Evolutionary conservation across 2,888 invertebrate species (phyloP).

Genomic region (Eumacrocentrus americanus): DNA sequence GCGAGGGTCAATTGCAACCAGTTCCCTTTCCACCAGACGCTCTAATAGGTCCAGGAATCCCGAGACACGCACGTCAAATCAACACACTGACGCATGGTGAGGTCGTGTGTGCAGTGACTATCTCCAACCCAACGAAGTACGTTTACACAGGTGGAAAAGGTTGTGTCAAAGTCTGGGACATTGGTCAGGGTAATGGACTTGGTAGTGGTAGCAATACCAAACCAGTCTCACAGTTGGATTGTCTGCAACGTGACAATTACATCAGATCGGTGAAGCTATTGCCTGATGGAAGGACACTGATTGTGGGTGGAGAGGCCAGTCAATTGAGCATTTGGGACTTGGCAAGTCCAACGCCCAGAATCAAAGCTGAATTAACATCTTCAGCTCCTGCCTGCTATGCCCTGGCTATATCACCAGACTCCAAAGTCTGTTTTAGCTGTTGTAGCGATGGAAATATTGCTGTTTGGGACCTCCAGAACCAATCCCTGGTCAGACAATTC

Average conservation of each 20-base stretch:
- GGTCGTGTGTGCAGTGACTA: constrained; percentile 96
- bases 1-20: constrained; percentile 85
- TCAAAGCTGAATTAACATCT: constrained; percentile 88
- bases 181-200: constrained; percentile 44
- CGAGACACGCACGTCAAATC: constrained; percentile 87
- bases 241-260: constrained; percentile 95
- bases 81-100: constrained; percentile 94
- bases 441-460: constrained; percentile 98
- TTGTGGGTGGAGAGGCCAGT: constrained; percentile 96
- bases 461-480: constrained; percentile 93
- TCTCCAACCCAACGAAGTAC: constrained; percentile 83
- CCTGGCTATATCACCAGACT: constrained; percentile 94
- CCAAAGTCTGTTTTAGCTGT: constrained; percentile 97
- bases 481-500: constrained; percentile 89
- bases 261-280: constrained; percentile 93
- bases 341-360: constrained; percentile 87
- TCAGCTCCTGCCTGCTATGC: constrained; percentile 98
- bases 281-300: constrained; percentile 90
- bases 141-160: constrained; percentile 99
- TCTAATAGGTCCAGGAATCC: constrained; percentile 89
- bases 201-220: constrained; percentile 38
- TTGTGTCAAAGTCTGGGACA: constrained; percentile 88
- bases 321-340: constrained; percentile 97
- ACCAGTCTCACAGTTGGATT: constrained; percentile 85
- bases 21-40: constrained; percentile 96